Evolutionary conservation across 2,113 vertebrate species (phyloP), one percentile per base, ranked within the genome.

Genomic region (Atherinomorus stipes): DNA sequence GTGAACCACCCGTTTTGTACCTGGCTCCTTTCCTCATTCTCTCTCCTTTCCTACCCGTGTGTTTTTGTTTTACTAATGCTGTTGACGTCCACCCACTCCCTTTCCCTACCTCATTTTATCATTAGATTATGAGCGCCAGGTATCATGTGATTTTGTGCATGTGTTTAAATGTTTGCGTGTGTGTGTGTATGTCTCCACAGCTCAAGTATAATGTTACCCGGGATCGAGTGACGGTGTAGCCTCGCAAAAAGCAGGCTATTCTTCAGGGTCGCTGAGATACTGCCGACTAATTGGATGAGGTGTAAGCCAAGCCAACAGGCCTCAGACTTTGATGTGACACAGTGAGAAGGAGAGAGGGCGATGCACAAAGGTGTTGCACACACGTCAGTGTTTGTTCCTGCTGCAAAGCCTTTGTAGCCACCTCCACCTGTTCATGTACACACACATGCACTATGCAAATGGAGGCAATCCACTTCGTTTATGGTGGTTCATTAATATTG

Each of bases 221-320:
- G 92, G 94, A 96, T 97, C 95, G 91, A 94, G 95, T 96, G 95
- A 94, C 93, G 90, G 89, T 81, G 86, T 87, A 81, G 92, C 84
- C 83, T 92, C 65, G 81, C 89, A 94, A 80, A 91, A 90, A 92
- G 90, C 71, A 83, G 54, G 34, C 19, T 94, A 95, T 96, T 94
- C 84, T 86, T 94, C 92, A 91, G 92, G 91, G 90, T 91, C 91
- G 84, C 92, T 92, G 91, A 95, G 95, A 96, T 96, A 94, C 96
- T 93, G 87, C 67, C 7, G 80, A 93, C 95, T 98, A 98, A 98
- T 97, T 97, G 96, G 96, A 97, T 96, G 94, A 96, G 94, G 95
- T 95, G 96, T 96, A 98, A 96, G 94, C 94, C 92, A 91, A 96
- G 93, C 95, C 95, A 95, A 94, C 93, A 80, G 95, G 94, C 91